Evolutionary conservation across 2,113 vertebrate genomes (phyloP).

Genomic region (Apodemus sylvaticus): DNA sequence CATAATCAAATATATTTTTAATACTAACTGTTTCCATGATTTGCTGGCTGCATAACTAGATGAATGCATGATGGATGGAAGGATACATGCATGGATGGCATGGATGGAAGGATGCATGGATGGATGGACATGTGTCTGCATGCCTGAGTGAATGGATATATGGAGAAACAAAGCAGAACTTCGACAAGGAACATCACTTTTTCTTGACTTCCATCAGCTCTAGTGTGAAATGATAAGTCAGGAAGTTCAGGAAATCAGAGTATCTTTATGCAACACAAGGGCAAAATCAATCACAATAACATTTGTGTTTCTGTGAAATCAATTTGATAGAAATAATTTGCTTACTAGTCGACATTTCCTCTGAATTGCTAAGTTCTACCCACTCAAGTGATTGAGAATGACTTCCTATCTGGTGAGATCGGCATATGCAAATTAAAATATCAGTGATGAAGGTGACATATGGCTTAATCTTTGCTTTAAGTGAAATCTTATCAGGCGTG

Average conservation of each 20-base stretch:
- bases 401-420: conserved; percentile 61
- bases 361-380: conserved; percentile 72
- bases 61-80: not conserved
- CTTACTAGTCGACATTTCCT: conserved; percentile 49
- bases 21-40: not conserved
- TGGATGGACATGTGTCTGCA: not conserved
- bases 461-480: conserved; percentile 78
- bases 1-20: not conserved
- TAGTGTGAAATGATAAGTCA: not conserved
- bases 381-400: conserved; percentile 68
- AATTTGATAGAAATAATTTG: conserved; percentile 57
- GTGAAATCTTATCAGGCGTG: conserved; percentile 63
- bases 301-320: conserved; percentile 56
- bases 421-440: conserved; percentile 76
- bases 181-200: not conserved
- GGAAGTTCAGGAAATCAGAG: not conserved
- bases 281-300: conserved; percentile 61
- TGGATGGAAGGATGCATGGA: not conserved
- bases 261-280: conserved; percentile 46
- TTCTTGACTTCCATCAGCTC: not conserved
- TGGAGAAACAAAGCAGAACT: not conserved
- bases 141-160: not conserved
- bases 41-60: not conserved
- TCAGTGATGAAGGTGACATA: conserved; percentile 76
- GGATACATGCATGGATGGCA: not conserved